Evolutionary conservation across 2,797 vertebrate species (phyloP).

Genomic region (Brachymystax lenok): DNA sequence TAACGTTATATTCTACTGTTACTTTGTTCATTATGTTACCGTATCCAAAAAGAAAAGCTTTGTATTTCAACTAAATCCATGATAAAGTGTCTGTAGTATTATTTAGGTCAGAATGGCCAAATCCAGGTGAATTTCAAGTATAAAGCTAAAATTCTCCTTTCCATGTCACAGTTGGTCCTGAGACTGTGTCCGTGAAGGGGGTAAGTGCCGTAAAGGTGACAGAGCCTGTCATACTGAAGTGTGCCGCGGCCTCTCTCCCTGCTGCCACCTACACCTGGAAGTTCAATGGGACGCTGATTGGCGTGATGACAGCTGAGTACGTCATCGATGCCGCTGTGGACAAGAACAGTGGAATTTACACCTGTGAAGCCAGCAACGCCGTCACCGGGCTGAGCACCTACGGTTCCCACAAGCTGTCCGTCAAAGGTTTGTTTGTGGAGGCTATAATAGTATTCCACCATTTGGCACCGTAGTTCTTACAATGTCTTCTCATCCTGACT

Average conservation of each 20-base stretch:
- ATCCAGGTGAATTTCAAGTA: conserved; percentile 42
- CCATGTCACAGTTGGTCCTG: conserved; percentile 69
- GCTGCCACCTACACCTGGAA: conserved; percentile 64
- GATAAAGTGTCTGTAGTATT: neutral
- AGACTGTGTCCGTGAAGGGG: neutral
- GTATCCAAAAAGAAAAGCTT: neutral
- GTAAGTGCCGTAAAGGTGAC: neutral
- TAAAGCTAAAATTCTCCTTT: neutral
- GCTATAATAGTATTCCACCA: neutral
- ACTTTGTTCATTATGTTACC: neutral
- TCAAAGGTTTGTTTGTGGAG: conserved; percentile 62
- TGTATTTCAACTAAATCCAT: neutral
- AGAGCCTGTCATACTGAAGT: neutral
- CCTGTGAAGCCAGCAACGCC: conserved; percentile 60
- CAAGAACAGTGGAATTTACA: conserved; percentile 62
- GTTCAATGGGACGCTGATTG: conserved; percentile 46
- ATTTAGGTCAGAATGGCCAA: neutral
- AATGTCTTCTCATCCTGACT: neutral
- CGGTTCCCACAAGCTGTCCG: conserved; percentile 21
- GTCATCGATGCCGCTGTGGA: fast-evolving
- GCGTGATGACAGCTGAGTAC: fast-evolving
- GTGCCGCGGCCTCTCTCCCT: conserved; percentile 51
- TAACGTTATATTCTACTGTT: neutral
- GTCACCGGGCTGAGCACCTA: conserved; percentile 44
- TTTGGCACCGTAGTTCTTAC: neutral